Evolutionary conservation across 2,113 vertebrate species (phyloP), one percentile per base, ranked within the genome.

Genomic region (Sialia sialis): DNA sequence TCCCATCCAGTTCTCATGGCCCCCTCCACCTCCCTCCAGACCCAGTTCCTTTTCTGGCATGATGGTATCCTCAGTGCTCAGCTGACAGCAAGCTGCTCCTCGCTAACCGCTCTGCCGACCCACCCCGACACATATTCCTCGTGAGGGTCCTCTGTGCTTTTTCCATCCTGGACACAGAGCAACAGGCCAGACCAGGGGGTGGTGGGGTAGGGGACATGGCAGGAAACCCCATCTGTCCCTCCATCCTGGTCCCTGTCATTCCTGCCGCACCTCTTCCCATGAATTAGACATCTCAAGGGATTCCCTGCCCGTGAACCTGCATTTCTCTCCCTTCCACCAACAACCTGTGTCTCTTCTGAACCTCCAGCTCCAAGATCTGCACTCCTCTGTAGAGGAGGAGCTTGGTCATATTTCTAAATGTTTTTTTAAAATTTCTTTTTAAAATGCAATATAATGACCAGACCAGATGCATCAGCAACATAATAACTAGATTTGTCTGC

Each of bases 1-100:
- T 96, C 88, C 90, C 72, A 93, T 94, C 64, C 87, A 91, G 90
- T 93, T 96, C 96, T 94, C 82, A 94, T 90, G 82, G 87, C 80
- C 39, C 78, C 43, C 70, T 94, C 80, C 72, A 84, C 59, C 51
- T 87, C 87, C 59, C 38, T 39, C 18, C 68, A 94, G 64, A 93
- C 66, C 56, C 68, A 29, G 83, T 94, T 90, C 89, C 83, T 93
- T 92, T 90, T 95, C 89, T 96, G 87, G 87, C 81, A 81, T 4
- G 4, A 67, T 27, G 64, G 87, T 84, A 70, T 91, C 80, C 84
- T 77, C 76, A 77, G 68, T 0, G 3, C 56, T 77, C 8, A 4
- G 81, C 90, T 55, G 84, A 88, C 5, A 1, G 55, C 83, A 84
- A 92, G 72, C 89, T 70, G 84, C 83, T 89, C 89, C 79, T 80